Base-by-base conservation (phyloP, 2,888 invertebrate species). In the Tetheella fluctuosa region DNA sequence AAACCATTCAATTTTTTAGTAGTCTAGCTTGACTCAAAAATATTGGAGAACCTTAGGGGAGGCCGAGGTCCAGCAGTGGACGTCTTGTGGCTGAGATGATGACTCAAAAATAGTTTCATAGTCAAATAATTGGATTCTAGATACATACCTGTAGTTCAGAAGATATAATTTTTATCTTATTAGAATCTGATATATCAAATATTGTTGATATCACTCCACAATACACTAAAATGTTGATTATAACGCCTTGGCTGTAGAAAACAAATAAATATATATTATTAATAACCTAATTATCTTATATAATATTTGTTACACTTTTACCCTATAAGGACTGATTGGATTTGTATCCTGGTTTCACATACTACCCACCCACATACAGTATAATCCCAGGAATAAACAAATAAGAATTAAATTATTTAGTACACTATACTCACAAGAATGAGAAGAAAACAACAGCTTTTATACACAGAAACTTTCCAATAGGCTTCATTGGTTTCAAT, bases 381-480 rank as follows among this genome's bases (percentile, higher is more conserved):
- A 42, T 42, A 4, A 17, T 42, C 5, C 17, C 15, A 2, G 15
- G 15, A 37, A 37, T 34, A 30, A 30, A 30, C 13, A 13, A 15
- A 6, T 37, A 37, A 12, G 34, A 2, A n/a, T n/a, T n/a, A 61
- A 34, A 34, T 34, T 56, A 57, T 59, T 57, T 58, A 37, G 54
- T 61, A 60, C 70, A 95, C 97, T 58, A 56, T 71, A 95, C 97
- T 96, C 95, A 99, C 99, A 99, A 99, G 91, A 99, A 99, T 55
- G 99, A 99, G 86, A 99, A 98, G 94, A 99, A 99, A 25, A 99
- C 98, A 59, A 99, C 98, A 70, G 98, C 98, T 93, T 99, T 99
- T 74, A 99, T 98, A 88, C 99, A 99, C 59, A 99, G 93, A 91
- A 99, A 99, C 90, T 99, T 99, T 55, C 98, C 97, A 69, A 99